phyloP scores from a whole-genome alignment of 2,797 vertebrate species.

The Babyrousa celebensis region DNA sequence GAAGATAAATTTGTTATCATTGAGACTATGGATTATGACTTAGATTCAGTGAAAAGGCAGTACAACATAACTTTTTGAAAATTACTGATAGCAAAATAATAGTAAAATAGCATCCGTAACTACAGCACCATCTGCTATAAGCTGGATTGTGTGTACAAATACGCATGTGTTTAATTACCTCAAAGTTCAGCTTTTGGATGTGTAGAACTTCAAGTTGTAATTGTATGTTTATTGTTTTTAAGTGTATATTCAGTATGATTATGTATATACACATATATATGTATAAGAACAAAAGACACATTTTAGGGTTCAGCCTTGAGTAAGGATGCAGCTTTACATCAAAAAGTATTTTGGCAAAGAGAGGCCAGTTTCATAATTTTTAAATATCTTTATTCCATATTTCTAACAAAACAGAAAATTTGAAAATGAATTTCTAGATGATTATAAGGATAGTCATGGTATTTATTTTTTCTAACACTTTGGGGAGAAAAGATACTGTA shows the following conservation, averaged over 20 bases:
- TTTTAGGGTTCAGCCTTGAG: constrained; percentile 71
- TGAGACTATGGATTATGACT: constrained; percentile 58
- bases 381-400: constrained; percentile 71
- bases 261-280: constrained; percentile 65
- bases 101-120: constrained; percentile 55
- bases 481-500: constrained; percentile 51
- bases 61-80: constrained; percentile 53
- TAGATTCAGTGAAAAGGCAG: constrained; percentile 66
- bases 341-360: constrained; percentile 58
- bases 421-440: constrained; percentile 68
- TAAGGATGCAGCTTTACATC: constrained; percentile 68
- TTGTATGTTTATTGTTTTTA: constrained; percentile 63
- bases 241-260: constrained; percentile 34
- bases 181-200: constrained; percentile 55
- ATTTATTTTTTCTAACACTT: constrained; percentile 50
- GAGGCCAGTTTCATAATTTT: constrained; percentile 75
- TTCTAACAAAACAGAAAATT: constrained; percentile 63
- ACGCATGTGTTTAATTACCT: neutral
- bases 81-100: constrained; percentile 67
- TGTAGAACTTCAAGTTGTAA: constrained; percentile 60
- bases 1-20: constrained; percentile 70
- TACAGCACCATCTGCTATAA: constrained; percentile 56
- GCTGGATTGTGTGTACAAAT: constrained; percentile 65
- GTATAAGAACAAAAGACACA: constrained; percentile 60
- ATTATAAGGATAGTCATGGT: constrained; percentile 63